Conservation (phyloP, 2,888 invertebrate species). For the Dryadula phaetusa region DNA sequence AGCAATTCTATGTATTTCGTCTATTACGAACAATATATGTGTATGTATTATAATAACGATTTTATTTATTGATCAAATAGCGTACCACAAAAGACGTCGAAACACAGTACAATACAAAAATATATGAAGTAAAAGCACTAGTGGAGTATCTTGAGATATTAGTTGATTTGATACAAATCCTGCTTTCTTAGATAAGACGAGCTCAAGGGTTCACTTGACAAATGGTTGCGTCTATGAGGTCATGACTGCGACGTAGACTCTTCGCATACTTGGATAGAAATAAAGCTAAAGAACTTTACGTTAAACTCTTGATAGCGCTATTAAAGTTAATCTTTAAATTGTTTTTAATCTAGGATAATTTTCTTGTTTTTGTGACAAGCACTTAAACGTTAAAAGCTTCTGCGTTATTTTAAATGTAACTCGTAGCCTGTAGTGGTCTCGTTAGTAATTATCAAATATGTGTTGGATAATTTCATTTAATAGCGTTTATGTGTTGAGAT, state of each 20-base stretch:
- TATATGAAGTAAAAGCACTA: conserved; percentile 9
- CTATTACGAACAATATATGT: not conserved
- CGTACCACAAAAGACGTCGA: not conserved
- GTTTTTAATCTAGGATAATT: conserved; percentile 28
- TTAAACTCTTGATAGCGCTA: conserved; percentile 22
- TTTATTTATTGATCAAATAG: conserved; percentile 10
- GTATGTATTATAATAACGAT: not conserved
- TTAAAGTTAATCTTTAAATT: conserved; percentile 35
- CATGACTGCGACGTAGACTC: conserved; percentile 50
- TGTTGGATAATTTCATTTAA: conserved; percentile 23
- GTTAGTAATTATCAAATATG: conserved; percentile 15
- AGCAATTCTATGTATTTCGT: not conserved
- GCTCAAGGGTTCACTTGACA: conserved; percentile 74
- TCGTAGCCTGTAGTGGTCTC: conserved; percentile 4
- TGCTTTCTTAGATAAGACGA: conserved; percentile 72
- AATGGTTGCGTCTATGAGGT: conserved; percentile 69
- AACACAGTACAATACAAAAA: conserved; percentile 8
- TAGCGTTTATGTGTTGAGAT: conserved; percentile 8
- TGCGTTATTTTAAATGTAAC: conserved; percentile 17
- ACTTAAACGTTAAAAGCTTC: conserved; percentile 24
- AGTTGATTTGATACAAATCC: conserved; percentile 65
- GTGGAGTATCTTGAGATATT: conserved; percentile 54
- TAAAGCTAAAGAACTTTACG: conserved; percentile 23
- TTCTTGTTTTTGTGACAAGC: conserved; percentile 27
- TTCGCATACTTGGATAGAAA: conserved; percentile 34